Evolutionary conservation across 2,888 invertebrate species (phyloP), one percentile per base, ranked within the genome.

Genomic region (Tinea trinotella): DNA sequence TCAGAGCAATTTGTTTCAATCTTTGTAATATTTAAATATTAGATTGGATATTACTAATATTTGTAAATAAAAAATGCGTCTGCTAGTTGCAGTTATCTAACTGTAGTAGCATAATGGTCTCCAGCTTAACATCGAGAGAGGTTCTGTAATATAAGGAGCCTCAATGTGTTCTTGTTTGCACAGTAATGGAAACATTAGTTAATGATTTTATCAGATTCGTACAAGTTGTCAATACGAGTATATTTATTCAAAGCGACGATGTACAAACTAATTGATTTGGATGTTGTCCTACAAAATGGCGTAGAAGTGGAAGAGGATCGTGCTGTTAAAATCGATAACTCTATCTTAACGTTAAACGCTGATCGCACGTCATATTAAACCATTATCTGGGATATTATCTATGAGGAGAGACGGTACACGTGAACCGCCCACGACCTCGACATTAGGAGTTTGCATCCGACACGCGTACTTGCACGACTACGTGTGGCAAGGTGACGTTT

Each of bases 381-480:
- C 62, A 70, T 75, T 72, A 75, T 70, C 66, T 65, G 55, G 52
- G 65, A 71, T 70, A 63, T 62, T 60, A 74, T 75, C 74, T 62
- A 24, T 15, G 24, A 13, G 15, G 46, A 46, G 24, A 1, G 50
- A 24, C 18, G 64, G 46, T 24, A 65, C 64, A 67, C 62, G 68
- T 65, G 65, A 64, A 59, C 62, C 64, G 64, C 64, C 65, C 64
- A 66, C 66, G 68, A 65, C 61, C 63, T 62, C 62, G 61, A 56
- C 61, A 59, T 63, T 57, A 57, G 55, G 30, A 57, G 60, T 59
- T 58, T 50, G 50, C 50, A 50, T 24, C 46, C 46, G 46, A 19
- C 60, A 54, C 56, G 61, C 58, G 59, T 59, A 57, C 56, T n/a
- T 57, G 56, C 56, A 53, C 53, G 56, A 56, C 52, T 55, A 24